Evolutionary conservation across 2,888 invertebrate species (phyloP).

Genomic region (Callosobruchus maculatus): DNA sequence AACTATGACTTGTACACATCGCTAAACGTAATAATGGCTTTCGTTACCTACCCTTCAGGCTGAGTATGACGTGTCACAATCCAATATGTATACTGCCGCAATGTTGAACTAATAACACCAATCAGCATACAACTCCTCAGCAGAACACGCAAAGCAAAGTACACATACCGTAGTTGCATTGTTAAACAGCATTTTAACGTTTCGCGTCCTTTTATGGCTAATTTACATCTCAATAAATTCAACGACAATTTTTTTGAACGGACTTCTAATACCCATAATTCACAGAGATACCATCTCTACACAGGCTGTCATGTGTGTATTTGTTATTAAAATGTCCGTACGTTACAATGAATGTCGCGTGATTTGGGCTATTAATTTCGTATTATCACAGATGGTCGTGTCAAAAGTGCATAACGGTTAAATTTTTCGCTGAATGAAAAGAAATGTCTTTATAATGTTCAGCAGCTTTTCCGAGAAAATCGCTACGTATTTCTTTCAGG

Average conservation of each 20-base stretch:
- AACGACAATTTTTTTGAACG: too few relatives aligned
- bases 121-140: neutral
- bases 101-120: neutral
- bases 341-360: neutral
- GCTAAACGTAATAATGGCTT: too few relatives aligned
- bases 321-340: neutral
- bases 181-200: neutral
- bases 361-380: neutral
- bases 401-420: neutral
- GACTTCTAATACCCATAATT: neutral
- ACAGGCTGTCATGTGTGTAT: neutral
- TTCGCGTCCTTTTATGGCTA: too few relatives aligned
- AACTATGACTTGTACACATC: too few relatives aligned
- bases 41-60: too few relatives aligned
- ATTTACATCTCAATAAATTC: too few relatives aligned
- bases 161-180: neutral
- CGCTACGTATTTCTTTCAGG: too few relatives aligned
- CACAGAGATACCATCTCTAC: neutral
- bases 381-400: neutral
- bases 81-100: neutral
- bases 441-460: too few relatives aligned
- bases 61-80: too few relatives aligned
- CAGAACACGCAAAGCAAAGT: neutral
- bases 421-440: neutral
- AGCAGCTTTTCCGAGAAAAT: too few relatives aligned